These are phyloP conservation scores for Phrynocephalus guinanensis DNA, from an alignment of 2,797 vertebrate genomes.

Conservation along the genomic window DNA sequence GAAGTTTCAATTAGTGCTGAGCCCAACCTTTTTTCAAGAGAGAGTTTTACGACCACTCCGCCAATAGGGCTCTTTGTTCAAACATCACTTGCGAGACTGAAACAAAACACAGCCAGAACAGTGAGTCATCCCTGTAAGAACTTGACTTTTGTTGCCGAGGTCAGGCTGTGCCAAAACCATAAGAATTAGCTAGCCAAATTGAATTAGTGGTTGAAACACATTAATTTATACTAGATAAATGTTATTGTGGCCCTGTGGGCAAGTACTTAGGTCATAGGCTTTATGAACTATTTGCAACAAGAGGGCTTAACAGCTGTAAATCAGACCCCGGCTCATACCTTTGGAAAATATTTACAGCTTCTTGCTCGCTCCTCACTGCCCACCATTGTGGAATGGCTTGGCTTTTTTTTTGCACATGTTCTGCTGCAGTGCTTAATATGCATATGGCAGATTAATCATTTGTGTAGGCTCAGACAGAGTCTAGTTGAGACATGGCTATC, in stretches of 20 bases:
- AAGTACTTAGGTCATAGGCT: conserved; percentile 75
- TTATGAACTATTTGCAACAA: conserved; percentile 76
- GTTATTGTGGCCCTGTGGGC: conserved; percentile 80
- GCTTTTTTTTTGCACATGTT: conserved; percentile 48
- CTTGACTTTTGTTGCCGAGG: conserved; percentile 67
- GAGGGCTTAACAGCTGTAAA: conserved; percentile 69
- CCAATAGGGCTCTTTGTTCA: conserved; percentile 70
- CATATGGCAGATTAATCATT: conserved; percentile 49
- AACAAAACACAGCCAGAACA: conserved; percentile 55
- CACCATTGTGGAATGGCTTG: fast-evolving
- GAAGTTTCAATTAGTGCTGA: conserved; percentile 80
- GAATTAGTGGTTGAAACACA: conserved; percentile 78
- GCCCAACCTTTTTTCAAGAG: conserved; percentile 67
- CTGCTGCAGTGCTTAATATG: conserved; percentile 58
- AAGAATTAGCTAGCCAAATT: conserved; percentile 77
- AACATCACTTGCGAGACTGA: conserved; percentile 45
- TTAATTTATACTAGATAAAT: conserved; percentile 83
- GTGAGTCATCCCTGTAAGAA: conserved; percentile 70
- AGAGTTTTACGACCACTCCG: conserved; percentile 68
- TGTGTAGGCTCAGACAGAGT: conserved; percentile 47
- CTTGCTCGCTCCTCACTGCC: not conserved
- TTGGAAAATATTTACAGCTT: conserved; percentile 42
- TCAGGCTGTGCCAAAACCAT: conserved; percentile 74
- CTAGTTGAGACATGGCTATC: conserved; percentile 42
- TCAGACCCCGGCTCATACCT: conserved; percentile 50